phyloP scores from a whole-genome alignment of 2,888 invertebrate species.

The Spialia ferax region DNA sequence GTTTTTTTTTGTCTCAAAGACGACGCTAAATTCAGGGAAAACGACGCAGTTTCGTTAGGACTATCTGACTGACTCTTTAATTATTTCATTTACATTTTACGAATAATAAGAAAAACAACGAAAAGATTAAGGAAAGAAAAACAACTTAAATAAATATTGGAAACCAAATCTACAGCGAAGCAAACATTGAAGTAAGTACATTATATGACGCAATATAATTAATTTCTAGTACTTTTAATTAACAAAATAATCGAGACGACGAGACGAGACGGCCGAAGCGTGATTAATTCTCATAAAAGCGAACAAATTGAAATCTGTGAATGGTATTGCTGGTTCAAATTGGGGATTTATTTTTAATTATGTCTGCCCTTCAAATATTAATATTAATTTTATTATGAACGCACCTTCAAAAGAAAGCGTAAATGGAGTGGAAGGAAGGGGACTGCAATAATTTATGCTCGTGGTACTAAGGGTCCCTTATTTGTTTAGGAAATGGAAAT shows the following conservation, averaged over 20 bases:
- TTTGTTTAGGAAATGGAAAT: not conserved
- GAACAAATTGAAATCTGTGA: constrained; percentile 35
- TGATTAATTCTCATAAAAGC: constrained; percentile 31
- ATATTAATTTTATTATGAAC: constrained; percentile 17
- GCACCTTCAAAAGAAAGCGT: constrained; percentile 1
- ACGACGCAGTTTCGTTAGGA: no score
- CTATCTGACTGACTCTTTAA: no score
- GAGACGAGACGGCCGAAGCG: constrained; percentile 23
- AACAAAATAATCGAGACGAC: constrained; percentile 29
- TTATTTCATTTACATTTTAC: no score
- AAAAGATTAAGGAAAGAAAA: not conserved
- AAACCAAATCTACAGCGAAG: not conserved
- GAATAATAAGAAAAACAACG: no score
- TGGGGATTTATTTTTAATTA: constrained; percentile 28
- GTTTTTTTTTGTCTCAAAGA: no score
- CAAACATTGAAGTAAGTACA: constrained; percentile 4
- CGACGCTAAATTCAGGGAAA: no score
- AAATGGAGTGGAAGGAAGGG: not conserved
- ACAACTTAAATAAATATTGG: not conserved
- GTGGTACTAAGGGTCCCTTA: not conserved
- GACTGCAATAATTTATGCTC: not conserved
- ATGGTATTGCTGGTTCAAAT: constrained; percentile 25
- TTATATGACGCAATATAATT: constrained; percentile 19
- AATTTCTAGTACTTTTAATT: constrained; percentile 32
- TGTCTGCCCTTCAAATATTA: constrained; percentile 13